Evolutionary conservation across 2,888 invertebrate species (phyloP).

Genomic region (Aelia acuminata): DNA sequence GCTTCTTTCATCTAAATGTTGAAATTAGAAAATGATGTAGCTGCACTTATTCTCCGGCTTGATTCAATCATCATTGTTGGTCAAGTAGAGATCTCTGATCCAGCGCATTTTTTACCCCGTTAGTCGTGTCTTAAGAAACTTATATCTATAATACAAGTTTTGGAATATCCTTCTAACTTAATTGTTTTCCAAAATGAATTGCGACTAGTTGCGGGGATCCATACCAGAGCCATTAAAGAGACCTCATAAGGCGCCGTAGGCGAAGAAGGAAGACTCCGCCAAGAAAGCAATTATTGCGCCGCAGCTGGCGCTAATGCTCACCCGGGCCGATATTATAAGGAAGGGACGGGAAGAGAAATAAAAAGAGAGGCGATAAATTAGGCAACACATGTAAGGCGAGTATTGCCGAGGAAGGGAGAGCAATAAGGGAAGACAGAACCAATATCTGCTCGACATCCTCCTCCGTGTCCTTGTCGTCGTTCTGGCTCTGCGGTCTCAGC

Average conservation of each 20-base stretch:
- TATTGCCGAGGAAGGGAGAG: slow-evolving; percentile 36
- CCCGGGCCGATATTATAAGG: slow-evolving; percentile 10
- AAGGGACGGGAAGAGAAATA: slow-evolving; percentile 8
- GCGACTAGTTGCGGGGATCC: neutral
- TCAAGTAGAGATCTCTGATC: too few relatives aligned
- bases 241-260: neutral
- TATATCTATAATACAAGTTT: too few relatives aligned
- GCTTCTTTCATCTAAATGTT: too few relatives aligned
- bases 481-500: slow-evolving; percentile 9
- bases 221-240: neutral
- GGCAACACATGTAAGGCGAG: slow-evolving; percentile 57
- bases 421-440: slow-evolving; percentile 55
- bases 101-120: too few relatives aligned
- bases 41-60: too few relatives aligned
- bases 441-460: slow-evolving; percentile 53
- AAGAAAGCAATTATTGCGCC: slow-evolving; percentile 33
- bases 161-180: too few relatives aligned
- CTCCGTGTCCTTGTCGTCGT: neutral
- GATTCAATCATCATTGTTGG: too few relatives aligned
- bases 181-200: neutral
- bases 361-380: slow-evolving; percentile 54
- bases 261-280: slow-evolving; percentile 40
- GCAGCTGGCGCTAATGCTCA: slow-evolving; percentile 42
- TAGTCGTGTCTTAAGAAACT: too few relatives aligned
- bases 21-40: too few relatives aligned